Evolutionary conservation across 1,140 invertebrate species (phyloP).

Genomic region (Heliconius congener): DNA sequence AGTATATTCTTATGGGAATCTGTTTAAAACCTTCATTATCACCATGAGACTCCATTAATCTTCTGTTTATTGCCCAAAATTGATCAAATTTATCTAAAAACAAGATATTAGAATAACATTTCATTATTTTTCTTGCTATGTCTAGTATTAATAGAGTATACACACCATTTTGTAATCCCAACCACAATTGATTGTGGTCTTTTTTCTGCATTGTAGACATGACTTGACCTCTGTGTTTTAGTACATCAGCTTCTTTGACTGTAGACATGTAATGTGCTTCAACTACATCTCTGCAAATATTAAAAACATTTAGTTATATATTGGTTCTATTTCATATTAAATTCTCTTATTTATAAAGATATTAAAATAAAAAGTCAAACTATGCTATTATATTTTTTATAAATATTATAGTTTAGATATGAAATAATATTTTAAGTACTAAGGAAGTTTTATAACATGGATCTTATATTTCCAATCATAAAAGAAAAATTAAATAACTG

Average conservation of each 20-base stretch:
- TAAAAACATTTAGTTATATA: background rate
- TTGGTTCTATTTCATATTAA: background rate
- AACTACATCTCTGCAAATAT: conserved; percentile 89
- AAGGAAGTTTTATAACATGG: no score
- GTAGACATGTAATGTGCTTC: conserved; percentile 97
- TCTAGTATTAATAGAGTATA: background rate
- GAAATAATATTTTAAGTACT: no score
- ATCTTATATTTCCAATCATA: no score
- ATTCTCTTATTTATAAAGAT: no score
- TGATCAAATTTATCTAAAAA: conserved; percentile 97
- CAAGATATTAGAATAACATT: background rate
- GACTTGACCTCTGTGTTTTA: conserved; percentile 96
- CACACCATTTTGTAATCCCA: conserved; percentile 94
- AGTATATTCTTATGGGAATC: conserved; percentile 95
- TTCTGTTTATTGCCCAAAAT: conserved; percentile 98
- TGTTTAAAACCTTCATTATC: conserved; percentile 93
- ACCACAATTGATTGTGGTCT: conserved; percentile 98
- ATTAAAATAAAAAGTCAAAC: no score
- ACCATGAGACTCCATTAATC: conserved; percentile 93
- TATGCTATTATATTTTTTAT: no score
- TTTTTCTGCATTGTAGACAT: conserved; percentile 98
- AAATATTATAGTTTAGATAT: no score
- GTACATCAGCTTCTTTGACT: conserved; percentile 98
- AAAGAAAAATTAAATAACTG: no score
- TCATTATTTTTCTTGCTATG: background rate